Evolutionary conservation across 1,140 invertebrate species (phyloP), one percentile per base, ranked within the genome.

Genomic region (Globodera rostochiensis): DNA sequence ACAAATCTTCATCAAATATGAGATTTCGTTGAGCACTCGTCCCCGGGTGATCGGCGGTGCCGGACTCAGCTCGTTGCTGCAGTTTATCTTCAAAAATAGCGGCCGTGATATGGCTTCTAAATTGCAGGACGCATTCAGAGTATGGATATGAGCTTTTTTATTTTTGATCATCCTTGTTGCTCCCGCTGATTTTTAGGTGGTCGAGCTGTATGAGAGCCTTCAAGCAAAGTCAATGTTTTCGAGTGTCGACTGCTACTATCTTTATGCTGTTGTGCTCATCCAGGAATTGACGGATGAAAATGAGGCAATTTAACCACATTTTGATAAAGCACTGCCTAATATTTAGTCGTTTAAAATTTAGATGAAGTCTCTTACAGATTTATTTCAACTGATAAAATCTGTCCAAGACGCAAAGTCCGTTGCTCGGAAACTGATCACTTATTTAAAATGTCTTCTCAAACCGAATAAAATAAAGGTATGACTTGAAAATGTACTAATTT

Each of bases 21-120:
- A 82, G 9, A 82, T 82, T 73, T 53, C 80, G 19, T 25, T 82
- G 4, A 53, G 25, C 21, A 47, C 49, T 69, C 36, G 81, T 11
- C 73, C 80, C 11, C 21, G 70, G 9, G 66, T 80, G 13, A 74
- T 81, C 36, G n/a, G 78, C 49, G 74, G 69, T 13, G 64, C 45
- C 9, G 71, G 60, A 19, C 57, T 82, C 15, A 25, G 67, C 15
- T 47, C 67, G 3, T 53, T 82, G 57, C 46, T 82, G 46, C 81
- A 82, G 50, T 82, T 80, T 47, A 82, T 82, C 57, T 82, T 82
- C 57, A 79, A 67, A 64, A 82, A 57, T 25, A 80, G 81, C 69
- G 8, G 50, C 19, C n/a, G 47, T 15, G 81, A 82, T 36, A 71
- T 74, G 7, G 21, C 46, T 46, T 66, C 50, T 1, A 79, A 81